Percentiles rank a stretch among this genome's conserved stretches.
These are phyloP conservation scores for Pogonocherus hispidulus DNA, from an alignment of 2,888 invertebrate genomes.

Conservation along the genomic window DNA sequence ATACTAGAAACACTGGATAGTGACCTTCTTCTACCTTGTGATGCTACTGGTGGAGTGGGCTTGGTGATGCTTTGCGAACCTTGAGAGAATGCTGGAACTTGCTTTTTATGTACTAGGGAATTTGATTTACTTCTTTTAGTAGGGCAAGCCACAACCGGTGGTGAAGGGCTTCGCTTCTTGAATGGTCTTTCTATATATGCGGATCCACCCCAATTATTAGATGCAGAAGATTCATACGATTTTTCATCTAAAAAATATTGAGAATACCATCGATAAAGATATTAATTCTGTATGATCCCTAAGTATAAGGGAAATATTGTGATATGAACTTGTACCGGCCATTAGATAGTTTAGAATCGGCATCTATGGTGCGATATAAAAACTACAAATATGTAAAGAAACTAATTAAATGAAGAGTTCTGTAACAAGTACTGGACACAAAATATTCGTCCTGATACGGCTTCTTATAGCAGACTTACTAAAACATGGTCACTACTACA, in stretches of 20 bases:
- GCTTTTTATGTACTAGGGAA: conserved; percentile 34
- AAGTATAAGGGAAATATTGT: too few species aligned
- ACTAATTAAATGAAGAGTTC: too few species aligned
- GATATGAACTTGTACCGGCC: too few species aligned
- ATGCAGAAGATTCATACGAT: conserved; percentile 33
- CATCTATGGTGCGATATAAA: too few species aligned
- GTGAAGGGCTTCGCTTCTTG: conserved; percentile 70
- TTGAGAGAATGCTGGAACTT: conserved; percentile 29
- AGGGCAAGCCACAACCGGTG: conserved; percentile 69
- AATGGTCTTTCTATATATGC: conserved; percentile 54
- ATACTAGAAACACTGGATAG: conserved; percentile 71
- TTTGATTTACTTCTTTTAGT: conserved; percentile 52
- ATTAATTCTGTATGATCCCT: too few species aligned
- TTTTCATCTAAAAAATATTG: conserved; percentile 30
- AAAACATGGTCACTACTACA: too few species aligned
- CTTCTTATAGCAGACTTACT: too few species aligned
- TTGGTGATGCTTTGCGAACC: neutral
- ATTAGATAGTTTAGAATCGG: too few species aligned
- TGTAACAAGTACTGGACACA: too few species aligned
- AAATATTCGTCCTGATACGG: too few species aligned
- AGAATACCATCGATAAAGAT: too few species aligned
- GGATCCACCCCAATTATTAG: conserved; percentile 43
- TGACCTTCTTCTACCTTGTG: conserved; percentile 64
- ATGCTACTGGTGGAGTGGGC: neutral
- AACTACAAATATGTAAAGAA: too few species aligned